Base-by-base conservation (phyloP, 2,113 vertebrate species). In the Pleuronectes platessa region DNA sequence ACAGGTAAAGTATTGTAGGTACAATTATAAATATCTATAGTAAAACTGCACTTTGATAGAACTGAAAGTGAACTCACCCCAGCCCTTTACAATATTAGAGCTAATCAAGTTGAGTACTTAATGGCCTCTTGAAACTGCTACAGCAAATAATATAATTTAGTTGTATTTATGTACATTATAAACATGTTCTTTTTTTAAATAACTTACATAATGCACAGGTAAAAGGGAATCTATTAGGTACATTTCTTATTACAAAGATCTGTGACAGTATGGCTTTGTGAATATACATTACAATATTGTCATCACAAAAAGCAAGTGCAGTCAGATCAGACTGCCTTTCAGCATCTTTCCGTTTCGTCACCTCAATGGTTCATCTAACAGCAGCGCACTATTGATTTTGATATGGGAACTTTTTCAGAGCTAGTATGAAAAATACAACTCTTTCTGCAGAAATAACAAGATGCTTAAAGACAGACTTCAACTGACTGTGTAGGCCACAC, bases 191-290 rank as follows among this genome's bases (percentile, higher is more conserved):
- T 62, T 84, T 92, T 95, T 51, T 18, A 18, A 93, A 96, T 96
- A 97, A 96, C 95, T 96, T 95, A 96, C 95, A 95, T 96, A 97
- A 95, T 96, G 95, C 95, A 96, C 91, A 94, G 90, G 95, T 89
- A 87, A 87, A 92, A 83, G 92, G 94, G 86, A 94, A 88, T 95
- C 93, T 90, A 93, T 94, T 81, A 83, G 82, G 80, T 90, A 89
- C 77, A 87, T 81, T 65, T 80, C 60, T 95, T 95, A 92, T 93
- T 95, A 96, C 75, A 89, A 92, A 88, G 84, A 69, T 93, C 86
- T 88, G 94, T 89, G 94, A 92, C 94, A 94, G 93, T 96, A 97
- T 98, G 97, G 97, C 97, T 97, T 97, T 96, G 94, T 95, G 95
- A 96, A 96, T 96, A 90, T 94, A 96, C 94, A 93, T 92, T 72